These are phyloP conservation scores for Opisthograptis luteolata DNA, from an alignment of 2,888 invertebrate genomes.

Conservation along the genomic window DNA sequence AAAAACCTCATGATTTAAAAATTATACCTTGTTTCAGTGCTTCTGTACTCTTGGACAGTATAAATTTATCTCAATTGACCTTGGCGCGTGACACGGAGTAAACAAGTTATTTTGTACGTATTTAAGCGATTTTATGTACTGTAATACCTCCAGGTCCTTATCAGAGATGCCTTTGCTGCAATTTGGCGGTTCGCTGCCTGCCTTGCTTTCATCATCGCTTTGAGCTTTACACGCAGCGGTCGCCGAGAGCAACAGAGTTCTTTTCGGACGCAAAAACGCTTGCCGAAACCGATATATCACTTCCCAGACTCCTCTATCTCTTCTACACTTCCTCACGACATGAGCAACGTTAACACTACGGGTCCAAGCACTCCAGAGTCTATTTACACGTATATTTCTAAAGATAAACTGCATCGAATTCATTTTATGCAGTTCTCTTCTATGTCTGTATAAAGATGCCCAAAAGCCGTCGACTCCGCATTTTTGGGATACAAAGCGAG, in stretches of 20 bases:
- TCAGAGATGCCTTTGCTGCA: conserved; percentile 65
- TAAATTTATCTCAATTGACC: conserved; percentile 22
- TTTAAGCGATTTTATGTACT: neutral
- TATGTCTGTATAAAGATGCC: conserved; percentile 39
- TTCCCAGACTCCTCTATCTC: conserved; percentile 66
- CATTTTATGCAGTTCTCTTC: conserved; percentile 49
- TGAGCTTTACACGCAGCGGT: conserved; percentile 68
- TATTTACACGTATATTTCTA: conserved; percentile 62
- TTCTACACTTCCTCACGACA: conserved; percentile 64
- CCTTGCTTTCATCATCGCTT: conserved; percentile 42
- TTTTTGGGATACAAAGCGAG: conserved; percentile 49
- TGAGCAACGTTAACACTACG: conserved; percentile 59
- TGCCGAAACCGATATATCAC: conserved; percentile 68
- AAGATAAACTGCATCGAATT: conserved; percentile 59
- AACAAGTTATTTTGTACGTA: conserved; percentile 7
- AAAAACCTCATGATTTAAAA: no score
- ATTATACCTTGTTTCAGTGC: no score
- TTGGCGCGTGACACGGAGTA: conserved; percentile 18
- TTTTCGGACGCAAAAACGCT: conserved; percentile 61
- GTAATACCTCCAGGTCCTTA: conserved; percentile 66
- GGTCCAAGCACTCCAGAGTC: conserved; percentile 68
- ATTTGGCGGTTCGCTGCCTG: conserved; percentile 34
- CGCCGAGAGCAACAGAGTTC: conserved; percentile 67
- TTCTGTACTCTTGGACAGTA: neutral
- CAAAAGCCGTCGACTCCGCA: conserved; percentile 50